Evolutionary conservation across 2,797 vertebrate species (phyloP).

Genomic region (Epinephelus malabaricus): DNA sequence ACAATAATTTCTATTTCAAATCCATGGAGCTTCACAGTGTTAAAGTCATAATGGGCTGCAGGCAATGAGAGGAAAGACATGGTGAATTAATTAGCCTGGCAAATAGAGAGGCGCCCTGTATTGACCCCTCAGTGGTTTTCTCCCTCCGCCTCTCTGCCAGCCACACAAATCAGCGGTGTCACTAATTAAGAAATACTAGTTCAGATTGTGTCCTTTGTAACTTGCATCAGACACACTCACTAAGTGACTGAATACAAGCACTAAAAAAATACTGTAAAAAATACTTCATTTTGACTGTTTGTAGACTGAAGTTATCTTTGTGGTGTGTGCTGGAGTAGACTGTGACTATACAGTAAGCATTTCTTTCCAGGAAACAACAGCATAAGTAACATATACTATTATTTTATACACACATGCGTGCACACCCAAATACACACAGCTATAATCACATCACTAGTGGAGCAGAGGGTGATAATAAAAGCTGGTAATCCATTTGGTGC

Average conservation of each 20-base stretch:
- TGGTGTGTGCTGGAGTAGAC: slow-evolving; percentile 8
- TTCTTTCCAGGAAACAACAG: slow-evolving; percentile 68
- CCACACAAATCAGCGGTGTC: slow-evolving; percentile 91
- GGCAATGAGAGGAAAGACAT: slow-evolving; percentile 90
- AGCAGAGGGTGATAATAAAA: slow-evolving; percentile 71
- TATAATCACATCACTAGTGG: slow-evolving; percentile 62
- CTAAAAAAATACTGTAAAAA: not conserved
- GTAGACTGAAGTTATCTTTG: not conserved
- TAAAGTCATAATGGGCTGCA: slow-evolving; percentile 90
- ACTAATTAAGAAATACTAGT: slow-evolving; percentile 94
- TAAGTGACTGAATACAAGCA: not conserved
- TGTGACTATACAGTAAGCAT: slow-evolving; percentile 67
- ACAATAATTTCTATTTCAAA: slow-evolving; percentile 74
- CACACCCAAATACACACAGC: slow-evolving; percentile 23
- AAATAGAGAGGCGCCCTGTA: slow-evolving; percentile 88
- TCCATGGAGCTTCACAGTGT: slow-evolving; percentile 73
- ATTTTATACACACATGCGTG: slow-evolving; percentile 7
- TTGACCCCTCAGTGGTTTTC: slow-evolving; percentile 94
- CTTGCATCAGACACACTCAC: slow-evolving; percentile 86
- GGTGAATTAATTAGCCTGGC: slow-evolving; percentile 97
- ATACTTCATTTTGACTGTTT: not conserved
- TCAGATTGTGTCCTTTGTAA: slow-evolving; percentile 88
- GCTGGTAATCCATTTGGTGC: slow-evolving; percentile 74
- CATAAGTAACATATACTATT: slow-evolving; percentile 16
- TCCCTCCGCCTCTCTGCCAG: slow-evolving; percentile 91